Evolutionary conservation across 2,888 invertebrate species (phyloP).

Genomic region (Apotomis turbidana): DNA sequence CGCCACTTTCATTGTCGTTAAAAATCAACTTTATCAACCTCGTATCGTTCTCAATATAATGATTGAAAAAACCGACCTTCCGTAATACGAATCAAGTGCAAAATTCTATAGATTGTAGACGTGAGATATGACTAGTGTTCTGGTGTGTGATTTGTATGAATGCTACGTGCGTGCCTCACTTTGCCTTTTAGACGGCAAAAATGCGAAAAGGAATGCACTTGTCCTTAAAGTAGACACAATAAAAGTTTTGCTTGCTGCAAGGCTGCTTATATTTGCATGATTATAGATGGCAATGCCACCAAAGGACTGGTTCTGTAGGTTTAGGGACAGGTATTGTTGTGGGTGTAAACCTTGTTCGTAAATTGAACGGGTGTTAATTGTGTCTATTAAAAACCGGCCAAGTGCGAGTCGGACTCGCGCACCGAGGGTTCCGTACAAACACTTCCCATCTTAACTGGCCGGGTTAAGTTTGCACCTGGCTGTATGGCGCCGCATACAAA

Average conservation of each 20-base stretch:
- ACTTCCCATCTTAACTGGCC: too few species aligned
- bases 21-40: slow-evolving; percentile 33
- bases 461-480: too few species aligned
- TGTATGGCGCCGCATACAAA: too few species aligned
- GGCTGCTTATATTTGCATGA: slow-evolving; percentile 21
- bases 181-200: slow-evolving; percentile 22
- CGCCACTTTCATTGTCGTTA: slow-evolving; percentile 49
- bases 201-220: slow-evolving; percentile 20
- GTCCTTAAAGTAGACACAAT: slow-evolving; percentile 24
- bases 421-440: too few species aligned
- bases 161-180: slow-evolving; percentile 49
- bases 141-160: slow-evolving; percentile 49
- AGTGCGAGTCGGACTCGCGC: too few species aligned
- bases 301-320: background rate
- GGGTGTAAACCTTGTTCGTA: background rate
- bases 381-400: too few species aligned
- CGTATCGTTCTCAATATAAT: slow-evolving; percentile 1
- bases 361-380: background rate
- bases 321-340: slow-evolving; percentile 4
- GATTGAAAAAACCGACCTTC: background rate
- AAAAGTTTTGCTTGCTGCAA: slow-evolving; percentile 1
- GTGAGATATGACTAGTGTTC: background rate
- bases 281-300: slow-evolving; percentile 18
- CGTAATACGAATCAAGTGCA: slow-evolving; percentile 4
- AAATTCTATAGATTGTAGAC: background rate